Percentiles rank a stretch among this genome's conserved stretches.
These are phyloP conservation scores for Propithecus coquereli DNA, from an alignment of 2,113 vertebrate genomes.

Conservation along the genomic window DNA sequence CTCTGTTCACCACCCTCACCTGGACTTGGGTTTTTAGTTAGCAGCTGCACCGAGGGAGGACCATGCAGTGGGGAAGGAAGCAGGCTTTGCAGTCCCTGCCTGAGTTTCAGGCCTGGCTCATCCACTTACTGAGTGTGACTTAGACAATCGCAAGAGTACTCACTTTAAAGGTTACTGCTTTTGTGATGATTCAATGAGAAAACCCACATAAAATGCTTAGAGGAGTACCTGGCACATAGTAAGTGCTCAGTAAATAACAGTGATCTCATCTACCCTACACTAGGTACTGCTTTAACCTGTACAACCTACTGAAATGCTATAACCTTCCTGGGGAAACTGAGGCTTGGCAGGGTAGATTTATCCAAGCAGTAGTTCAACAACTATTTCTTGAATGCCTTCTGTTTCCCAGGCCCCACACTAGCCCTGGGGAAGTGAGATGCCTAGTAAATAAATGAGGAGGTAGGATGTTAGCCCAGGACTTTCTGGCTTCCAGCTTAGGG, in stretches of 20 bases:
- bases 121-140: no score
- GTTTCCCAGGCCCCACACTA: not conserved
- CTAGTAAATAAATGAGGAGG: not conserved
- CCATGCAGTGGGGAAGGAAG: rapidly evolving
- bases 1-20: not conserved
- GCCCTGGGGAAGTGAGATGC: not conserved
- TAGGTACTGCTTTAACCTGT: not conserved
- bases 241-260: not conserved
- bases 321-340: not conserved
- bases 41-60: not conserved
- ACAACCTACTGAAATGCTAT: not conserved
- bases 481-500: not conserved
- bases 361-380: not conserved
- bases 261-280: no score
- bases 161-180: not conserved
- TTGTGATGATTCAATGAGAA: not conserved
- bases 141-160: not conserved
- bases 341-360: not conserved
- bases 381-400: not conserved
- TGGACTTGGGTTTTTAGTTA: not conserved
- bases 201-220: not conserved
- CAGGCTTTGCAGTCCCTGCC: not conserved
- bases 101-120: not conserved
- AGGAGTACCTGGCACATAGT: not conserved
- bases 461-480: not conserved